Evolutionary conservation across 2,888 invertebrate genomes (phyloP), one percentile per base, ranked within the genome.

Genomic region (Stramonita haemastoma): DNA sequence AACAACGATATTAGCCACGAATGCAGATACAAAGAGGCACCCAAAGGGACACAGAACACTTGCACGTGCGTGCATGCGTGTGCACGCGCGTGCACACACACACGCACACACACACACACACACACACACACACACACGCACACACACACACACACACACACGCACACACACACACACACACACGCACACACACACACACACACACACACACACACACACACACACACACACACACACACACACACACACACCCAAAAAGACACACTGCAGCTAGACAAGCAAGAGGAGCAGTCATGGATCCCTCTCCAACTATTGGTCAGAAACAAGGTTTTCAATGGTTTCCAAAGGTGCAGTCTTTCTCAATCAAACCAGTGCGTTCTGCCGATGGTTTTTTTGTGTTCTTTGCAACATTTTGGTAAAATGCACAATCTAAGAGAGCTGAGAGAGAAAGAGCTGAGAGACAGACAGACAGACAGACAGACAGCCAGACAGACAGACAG

Each of bases 161-260:
- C 46, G 6, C 46, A 77, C 0, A 77, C 73, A n/a, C n/a, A 77
- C 73, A n/a, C 29, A n/a, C 29, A 29, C 73, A 29, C 73, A 29
- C 32, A 89, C 34, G 32, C 73, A n/a, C 73, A 15, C 73, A n/a
- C 73, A 15, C 73, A n/a, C 73, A n/a, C n/a, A n/a, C 73, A n/a
- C 73, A n/a, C 73, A n/a, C 73, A n/a, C 73, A n/a, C 73, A n/a
- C 73, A n/a, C 29, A 77, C 73, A 77, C 73, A 77, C 73, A 73
- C 73, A 73, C 70, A 73, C 70, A 73, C 70, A 70, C 70, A 70
- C 70, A 70, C 70, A 70, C 73, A 73, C 73, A 73, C 73, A 73
- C 73, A 73, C 73, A 73, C 73, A 73, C 73, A 4, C 19, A 19
- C 60, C 13, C 60, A 19, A 60, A 60, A 19, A 60, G 13, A 60